Evolutionary conservation across 2,888 invertebrate species (phyloP), one percentile per base, ranked within the genome.

Genomic region (Choristoneura rosaceana): DNA sequence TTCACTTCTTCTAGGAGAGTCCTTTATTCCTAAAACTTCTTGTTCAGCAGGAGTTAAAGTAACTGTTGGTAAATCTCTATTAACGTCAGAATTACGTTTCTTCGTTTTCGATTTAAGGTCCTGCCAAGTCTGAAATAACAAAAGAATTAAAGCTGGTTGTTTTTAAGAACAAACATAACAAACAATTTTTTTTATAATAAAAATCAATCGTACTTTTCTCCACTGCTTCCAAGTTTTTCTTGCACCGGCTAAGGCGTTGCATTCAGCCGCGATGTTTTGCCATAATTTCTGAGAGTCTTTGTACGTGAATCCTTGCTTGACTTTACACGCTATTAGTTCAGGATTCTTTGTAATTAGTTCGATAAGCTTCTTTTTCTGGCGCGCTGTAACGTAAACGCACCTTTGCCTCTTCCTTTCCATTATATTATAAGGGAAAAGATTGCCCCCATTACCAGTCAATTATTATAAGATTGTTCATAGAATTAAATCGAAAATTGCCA

Each of bases 221-320:
- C 93, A 93, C 76, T 92, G 92, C 59, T 86, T 86, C 93, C 93
- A 93, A 74, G 90, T 91, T 83, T 93, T 93, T 52, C 78, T 87
- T 0, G 92, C 91, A 10, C 93, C 93, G 15, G 90, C 88, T 71
- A 92, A 82, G 45, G 90, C 80, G 77, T 93, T 93, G 67, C 89
- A 91, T 76, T 92, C 89, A 55, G 79, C 84, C n/a, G 93, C 86
- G 73, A 93, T 90, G 38, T 76, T 84, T 71, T 87, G 85, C 93
- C 93, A 93, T 43, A 92, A 77, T 69, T 81, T 84, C 70, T 91
- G 91, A 1, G 88, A 89, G 74, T 92, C 92, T 68, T 81, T 86
- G 62, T 87, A 84, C 41, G 79, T 89, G 68, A 92, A 92, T 52
- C 85, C 87, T 73, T 89, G 86, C 7, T 87, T 87, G 25, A 88